A percentile compares a stretch with the other conserved stretches of the same genome.
Conservation (phyloP, 2,797 vertebrate species). For the Sandelia bainsii region DNA sequence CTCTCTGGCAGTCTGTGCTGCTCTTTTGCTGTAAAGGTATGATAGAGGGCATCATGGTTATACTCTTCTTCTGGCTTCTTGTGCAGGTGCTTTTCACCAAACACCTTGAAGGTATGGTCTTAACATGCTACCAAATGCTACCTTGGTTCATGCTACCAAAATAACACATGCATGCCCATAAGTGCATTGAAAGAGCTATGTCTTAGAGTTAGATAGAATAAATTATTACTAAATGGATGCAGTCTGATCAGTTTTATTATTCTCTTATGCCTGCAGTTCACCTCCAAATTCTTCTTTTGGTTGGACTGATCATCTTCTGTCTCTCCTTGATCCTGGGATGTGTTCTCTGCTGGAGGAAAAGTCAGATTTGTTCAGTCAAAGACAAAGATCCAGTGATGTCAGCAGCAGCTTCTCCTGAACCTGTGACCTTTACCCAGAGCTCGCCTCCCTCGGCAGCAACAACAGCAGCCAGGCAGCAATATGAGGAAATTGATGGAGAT, state of each 20-base stretch:
- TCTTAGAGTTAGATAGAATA: neutral
- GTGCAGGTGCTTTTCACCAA: slow-evolving; percentile 86
- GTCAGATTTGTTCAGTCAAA: slow-evolving; percentile 36
- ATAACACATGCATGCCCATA: neutral
- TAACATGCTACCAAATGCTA: neutral
- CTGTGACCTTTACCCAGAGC: slow-evolving; percentile 40
- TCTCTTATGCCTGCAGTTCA: slow-evolving; percentile 77
- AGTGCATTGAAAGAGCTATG: neutral
- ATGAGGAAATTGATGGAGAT: slow-evolving; percentile 74
- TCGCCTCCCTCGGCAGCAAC: slow-evolving; percentile 29
- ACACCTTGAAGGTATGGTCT: slow-evolving; percentile 81
- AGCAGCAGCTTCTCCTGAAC: slow-evolving; percentile 33
- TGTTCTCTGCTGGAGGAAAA: slow-evolving; percentile 80
- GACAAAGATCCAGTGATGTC: slow-evolving; percentile 60
- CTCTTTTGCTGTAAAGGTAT: slow-evolving; percentile 86
- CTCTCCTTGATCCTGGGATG: slow-evolving; percentile 85
- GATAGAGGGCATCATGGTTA: slow-evolving; percentile 84
- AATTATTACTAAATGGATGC: slow-evolving; percentile 3
- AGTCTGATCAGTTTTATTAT: slow-evolving; percentile 16
- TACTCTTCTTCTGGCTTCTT: slow-evolving; percentile 87
- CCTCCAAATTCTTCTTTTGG: slow-evolving; percentile 85
- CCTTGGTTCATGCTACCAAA: neutral
- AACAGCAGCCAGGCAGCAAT: slow-evolving; percentile 62
- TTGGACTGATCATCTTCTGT: slow-evolving; percentile 83
- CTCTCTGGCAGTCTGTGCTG: slow-evolving; percentile 83